A percentile compares a stretch with the other conserved stretches of the same genome.
Evolutionary conservation across 2,888 invertebrate genomes (phyloP).

Genomic region (Anagyrus pseudococci): DNA sequence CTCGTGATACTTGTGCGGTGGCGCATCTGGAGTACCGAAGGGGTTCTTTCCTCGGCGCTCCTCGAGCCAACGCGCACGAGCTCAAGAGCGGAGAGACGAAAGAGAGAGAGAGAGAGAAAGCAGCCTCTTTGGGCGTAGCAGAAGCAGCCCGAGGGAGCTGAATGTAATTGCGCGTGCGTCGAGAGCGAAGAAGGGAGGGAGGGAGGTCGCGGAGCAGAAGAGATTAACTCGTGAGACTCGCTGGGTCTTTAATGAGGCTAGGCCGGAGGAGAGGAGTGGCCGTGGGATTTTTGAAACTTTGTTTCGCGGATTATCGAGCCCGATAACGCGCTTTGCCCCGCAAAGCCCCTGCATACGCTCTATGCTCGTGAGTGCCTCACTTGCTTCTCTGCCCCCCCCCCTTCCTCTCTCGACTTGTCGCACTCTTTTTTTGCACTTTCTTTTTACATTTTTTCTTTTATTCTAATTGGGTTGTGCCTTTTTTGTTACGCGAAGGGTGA

Average conservation of each 20-base stretch:
- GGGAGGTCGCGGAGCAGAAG: slow-evolving; percentile 23
- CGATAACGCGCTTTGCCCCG: slow-evolving; percentile 28
- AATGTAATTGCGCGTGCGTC: slow-evolving; percentile 41
- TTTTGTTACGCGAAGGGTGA: too few relatives aligned
- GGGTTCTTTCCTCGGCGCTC: too few relatives aligned
- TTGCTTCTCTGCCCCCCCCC: not conserved
- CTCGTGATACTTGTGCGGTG: too few relatives aligned
- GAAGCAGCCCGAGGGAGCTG: slow-evolving; percentile 24
- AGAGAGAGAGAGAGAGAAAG: too few relatives aligned
- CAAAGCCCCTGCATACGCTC: too few relatives aligned
- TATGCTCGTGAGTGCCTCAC: not conserved
- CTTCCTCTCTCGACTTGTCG: too few relatives aligned
- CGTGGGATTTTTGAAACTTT: slow-evolving; percentile 31
- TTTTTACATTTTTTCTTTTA: too few relatives aligned
- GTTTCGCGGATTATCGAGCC: slow-evolving; percentile 27
- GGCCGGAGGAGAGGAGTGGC: slow-evolving; percentile 27
- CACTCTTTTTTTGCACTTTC: too few relatives aligned
- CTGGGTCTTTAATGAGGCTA: slow-evolving; percentile 29
- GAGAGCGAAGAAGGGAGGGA: slow-evolving; percentile 28
- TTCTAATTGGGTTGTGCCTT: too few relatives aligned
- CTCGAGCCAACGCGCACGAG: too few relatives aligned
- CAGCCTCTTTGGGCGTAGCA: not conserved
- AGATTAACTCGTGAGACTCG: slow-evolving; percentile 33
- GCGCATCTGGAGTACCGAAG: too few relatives aligned
- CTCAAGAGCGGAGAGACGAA: too few relatives aligned